Evolutionary conservation across 2,888 invertebrate species (phyloP).

Genomic region (Stegana nigrithorax): DNA sequence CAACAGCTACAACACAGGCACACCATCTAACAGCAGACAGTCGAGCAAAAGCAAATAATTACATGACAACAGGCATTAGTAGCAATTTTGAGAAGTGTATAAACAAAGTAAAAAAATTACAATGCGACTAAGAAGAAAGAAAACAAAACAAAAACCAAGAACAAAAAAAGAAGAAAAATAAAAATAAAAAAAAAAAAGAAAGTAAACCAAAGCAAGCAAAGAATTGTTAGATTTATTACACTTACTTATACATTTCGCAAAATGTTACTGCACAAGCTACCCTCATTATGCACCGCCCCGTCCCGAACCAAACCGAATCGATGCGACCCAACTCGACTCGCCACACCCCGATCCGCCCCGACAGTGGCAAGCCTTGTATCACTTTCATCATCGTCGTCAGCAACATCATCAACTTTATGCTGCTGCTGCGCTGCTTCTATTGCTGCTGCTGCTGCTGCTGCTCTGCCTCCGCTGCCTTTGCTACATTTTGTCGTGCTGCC

Average conservation of each 20-base stretch:
- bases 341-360: too few relatives aligned
- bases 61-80: conserved; percentile 14
- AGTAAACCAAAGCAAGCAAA: neutral
- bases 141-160: neutral
- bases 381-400: too few relatives aligned
- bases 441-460: too few relatives aligned
- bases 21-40: conserved; percentile 28
- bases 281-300: neutral
- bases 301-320: neutral
- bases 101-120: too few relatives aligned
- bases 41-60: conserved; percentile 1
- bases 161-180: neutral
- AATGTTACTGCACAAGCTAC: neutral
- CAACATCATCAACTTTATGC: too few relatives aligned
- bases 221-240: neutral
- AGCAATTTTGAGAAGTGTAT: neutral
- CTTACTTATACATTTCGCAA: neutral
- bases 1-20: conserved; percentile 1
- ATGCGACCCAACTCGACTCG: too few relatives aligned
- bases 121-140: neutral
- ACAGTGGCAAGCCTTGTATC: too few relatives aligned
- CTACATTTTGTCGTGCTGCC: too few relatives aligned
- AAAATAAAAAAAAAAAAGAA: neutral
- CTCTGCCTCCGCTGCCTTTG: too few relatives aligned
- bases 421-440: too few relatives aligned